Evolutionary conservation across 2,113 vertebrate species (phyloP), one percentile per base, ranked within the genome.

Genomic region (Prolemur simus): DNA sequence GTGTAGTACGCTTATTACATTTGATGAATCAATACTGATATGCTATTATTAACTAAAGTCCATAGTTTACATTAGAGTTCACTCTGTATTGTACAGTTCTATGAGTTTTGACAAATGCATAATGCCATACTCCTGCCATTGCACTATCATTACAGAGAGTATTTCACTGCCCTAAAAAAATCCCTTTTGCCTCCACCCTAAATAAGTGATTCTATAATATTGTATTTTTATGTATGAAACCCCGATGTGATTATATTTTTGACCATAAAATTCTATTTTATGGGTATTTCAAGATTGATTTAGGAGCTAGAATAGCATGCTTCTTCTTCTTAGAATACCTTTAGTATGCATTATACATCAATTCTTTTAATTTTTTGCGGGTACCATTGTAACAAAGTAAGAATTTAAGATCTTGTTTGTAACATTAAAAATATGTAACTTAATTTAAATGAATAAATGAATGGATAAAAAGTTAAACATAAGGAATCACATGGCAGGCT

Each of bases 361-460:
- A 87, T 71, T 89, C 34, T 77, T 63, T 29, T 73, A 37, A 47
- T 77, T 63, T 34, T 64, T 74, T 66, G 29, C 66, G 32, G 15
- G 20, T 42, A 47, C 11, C n/a, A 58, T 27, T 68, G 25, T 15
- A 87, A 88, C n/a, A 81, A 87, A 80, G 18, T 11, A 49, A 85
- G 4, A 92, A 58, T 54, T 58, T 87, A 78, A 89, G n/a, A 74
- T 11, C 18, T 77, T 83, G 14, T 34, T n/a, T 3, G 52, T 66
- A 64, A 76, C 20, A 54, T 92, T 84, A 80, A 66, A 89, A 76
- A 66, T 63, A 34, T 85, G 29, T 13, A 73, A 74, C 90, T 84
- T 89, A 74, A 76, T 76, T 87, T 86, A 87, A 84, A 77, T 96
- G 68, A 64, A 47, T 89, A 93, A 91, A 45, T 29, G 15, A 80